A percentile compares a stretch with the other conserved stretches of the same genome.
These are phyloP conservation scores for Morelia viridis DNA, from an alignment of 2,797 vertebrate genomes.

Conservation along the genomic window DNA sequence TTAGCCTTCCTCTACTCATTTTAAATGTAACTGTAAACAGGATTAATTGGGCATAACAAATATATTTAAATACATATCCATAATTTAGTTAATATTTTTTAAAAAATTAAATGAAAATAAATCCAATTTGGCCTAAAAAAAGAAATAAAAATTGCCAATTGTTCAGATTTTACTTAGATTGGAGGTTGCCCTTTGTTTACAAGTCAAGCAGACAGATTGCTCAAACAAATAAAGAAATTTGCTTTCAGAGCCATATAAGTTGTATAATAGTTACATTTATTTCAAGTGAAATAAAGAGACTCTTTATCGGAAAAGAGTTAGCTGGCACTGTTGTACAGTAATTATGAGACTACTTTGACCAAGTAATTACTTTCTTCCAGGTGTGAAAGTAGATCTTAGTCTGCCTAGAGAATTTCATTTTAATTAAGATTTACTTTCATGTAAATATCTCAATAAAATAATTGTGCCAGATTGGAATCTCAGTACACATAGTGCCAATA, in stretches of 20 bases:
- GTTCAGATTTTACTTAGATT: not conserved
- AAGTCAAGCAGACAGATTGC: not conserved
- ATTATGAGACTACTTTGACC: not conserved
- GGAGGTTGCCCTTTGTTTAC: not conserved
- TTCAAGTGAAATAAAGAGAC: conserved; percentile 14
- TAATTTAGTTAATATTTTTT: not conserved
- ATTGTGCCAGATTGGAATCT: conserved; percentile 30
- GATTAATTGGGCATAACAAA: not conserved
- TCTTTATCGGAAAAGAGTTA: conserved; percentile 19
- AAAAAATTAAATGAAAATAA: conserved; percentile 32
- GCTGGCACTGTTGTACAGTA: not conserved
- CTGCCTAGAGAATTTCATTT: conserved; percentile 15
- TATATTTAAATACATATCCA: not conserved
- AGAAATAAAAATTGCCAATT: conserved; percentile 8
- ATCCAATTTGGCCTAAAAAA: not conserved
- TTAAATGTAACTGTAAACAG: not conserved
- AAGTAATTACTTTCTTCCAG: conserved; percentile 41
- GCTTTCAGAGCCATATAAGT: conserved; percentile 22
- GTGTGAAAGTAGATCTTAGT: conserved; percentile 5
- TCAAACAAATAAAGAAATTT: not conserved
- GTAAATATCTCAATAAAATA: conserved; percentile 22
- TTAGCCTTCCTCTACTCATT: not conserved
- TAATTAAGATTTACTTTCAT: conserved; percentile 35
- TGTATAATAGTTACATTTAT: conserved; percentile 7
- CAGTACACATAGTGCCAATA: not conserved